Percentiles rank a stretch among this genome's conserved stretches.
These are phyloP conservation scores for Electrophaes corylata DNA, from an alignment of 2,888 invertebrate genomes.

Conservation along the genomic window DNA sequence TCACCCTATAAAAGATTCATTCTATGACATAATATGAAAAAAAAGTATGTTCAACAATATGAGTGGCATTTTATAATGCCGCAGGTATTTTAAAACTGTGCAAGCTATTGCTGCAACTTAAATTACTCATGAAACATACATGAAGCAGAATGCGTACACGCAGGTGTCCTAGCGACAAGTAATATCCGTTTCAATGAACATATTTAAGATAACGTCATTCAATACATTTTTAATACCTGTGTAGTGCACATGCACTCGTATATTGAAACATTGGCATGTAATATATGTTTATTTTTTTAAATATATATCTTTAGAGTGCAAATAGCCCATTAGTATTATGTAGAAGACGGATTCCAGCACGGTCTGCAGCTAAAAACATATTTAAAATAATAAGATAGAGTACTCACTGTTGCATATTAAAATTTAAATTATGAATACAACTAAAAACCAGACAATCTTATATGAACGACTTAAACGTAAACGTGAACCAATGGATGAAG, in stretches of 20 bases:
- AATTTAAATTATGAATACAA: too few relatives aligned
- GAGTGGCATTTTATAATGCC: slow-evolving; percentile 39
- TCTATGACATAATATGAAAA: background rate
- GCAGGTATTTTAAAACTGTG: slow-evolving; percentile 54
- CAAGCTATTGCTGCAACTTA: slow-evolving; percentile 53
- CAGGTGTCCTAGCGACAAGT: slow-evolving; percentile 53
- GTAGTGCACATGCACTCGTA: background rate
- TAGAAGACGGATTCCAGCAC: too few relatives aligned
- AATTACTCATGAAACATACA: slow-evolving; percentile 69
- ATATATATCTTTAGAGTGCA: too few relatives aligned
- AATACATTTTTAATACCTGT: slow-evolving; percentile 4
- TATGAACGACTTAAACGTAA: too few relatives aligned
- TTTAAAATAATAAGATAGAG: too few relatives aligned
- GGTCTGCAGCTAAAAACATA: too few relatives aligned
- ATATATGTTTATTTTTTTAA: too few relatives aligned
- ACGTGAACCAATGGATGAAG: too few relatives aligned
- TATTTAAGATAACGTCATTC: slow-evolving; percentile 25
- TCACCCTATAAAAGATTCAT: background rate
- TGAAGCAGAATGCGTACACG: slow-evolving; percentile 49
- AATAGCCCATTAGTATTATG: too few relatives aligned
- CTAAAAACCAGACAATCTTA: too few relatives aligned
- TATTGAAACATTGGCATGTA: background rate
- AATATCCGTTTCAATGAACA: slow-evolving; percentile 50
- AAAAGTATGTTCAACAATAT: slow-evolving; percentile 30
- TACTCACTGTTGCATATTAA: too few relatives aligned